Evolutionary conservation across 2,113 vertebrate species (phyloP), one percentile per base, ranked within the genome.

Genomic region (Prionailurus bengalensis): DNA sequence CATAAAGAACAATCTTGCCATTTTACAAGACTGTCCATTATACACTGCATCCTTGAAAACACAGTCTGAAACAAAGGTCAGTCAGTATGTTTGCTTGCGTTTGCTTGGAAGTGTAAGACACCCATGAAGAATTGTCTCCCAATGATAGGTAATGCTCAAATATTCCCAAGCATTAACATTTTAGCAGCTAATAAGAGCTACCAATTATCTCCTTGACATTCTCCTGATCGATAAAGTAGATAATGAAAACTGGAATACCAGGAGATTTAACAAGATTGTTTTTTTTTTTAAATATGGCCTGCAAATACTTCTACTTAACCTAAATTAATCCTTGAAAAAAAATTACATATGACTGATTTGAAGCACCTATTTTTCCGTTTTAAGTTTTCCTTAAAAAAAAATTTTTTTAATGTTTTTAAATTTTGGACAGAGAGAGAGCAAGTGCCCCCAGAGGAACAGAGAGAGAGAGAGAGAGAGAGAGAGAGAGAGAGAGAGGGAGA

Each of bases 221-320:
- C 66, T 95, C 90, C 55, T 78, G 76, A 53, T 82, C 45, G 45
- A 13, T 45, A 65, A 68, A 85, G 33, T 55, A 88, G 68, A 73
- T 80, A 6, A 53, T 55, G 31, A 51, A 74, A 85, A 91, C 16
- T 94, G 29, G n/a, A 89, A 51, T 93, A 51, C 15, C 17, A n/a
- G 42, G 33, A 78, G 61, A 89, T 68, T 82, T 79, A 78, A 92
- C 73, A n/a, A 73, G 13, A 73, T 14, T 61, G 6, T 58, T 95
- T 96, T 92, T 78, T 78, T 88, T 94, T 70, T 61, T 25, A 90
- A 94, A 89, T 89, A 95, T 9, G 5, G 11, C 25, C 73, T 73
- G 29, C 3, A 48, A 73, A 48, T 95, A 74, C 51, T 78, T 92
- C 70, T 58, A 80, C 42, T 76, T 97, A 88, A 66, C 45, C 27